Base-by-base conservation (phyloP, 2,113 vertebrate genomes). In the Barbus barbus region DNA sequence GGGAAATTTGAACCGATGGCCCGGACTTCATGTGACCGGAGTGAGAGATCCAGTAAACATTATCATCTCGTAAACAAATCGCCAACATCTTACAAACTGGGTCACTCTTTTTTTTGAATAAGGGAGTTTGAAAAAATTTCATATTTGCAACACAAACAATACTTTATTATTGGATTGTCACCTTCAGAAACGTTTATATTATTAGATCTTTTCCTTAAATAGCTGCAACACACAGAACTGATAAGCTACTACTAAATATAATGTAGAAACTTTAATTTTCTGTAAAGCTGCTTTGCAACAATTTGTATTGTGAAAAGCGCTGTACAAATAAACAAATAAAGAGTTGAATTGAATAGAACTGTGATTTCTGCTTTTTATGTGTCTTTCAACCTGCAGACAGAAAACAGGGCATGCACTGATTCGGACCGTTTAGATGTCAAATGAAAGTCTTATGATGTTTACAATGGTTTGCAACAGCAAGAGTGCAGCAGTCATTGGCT, bases 381-480 rank as follows among this genome's bases (percentile, higher is more conserved):
- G 1, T 31, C n/a, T 86, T 71, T 73, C 36, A 80, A 67, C 78
- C 26, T 71, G 26, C 26, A 7, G 16, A 33, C 26, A n/a, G 31
- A 84, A 31, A 77, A 14, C 9, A 36, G 67, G 60, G 28, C 46
- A 69, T 38, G 20, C 20, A 56, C 56, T 20, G 12, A 36, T 31
- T 36, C 53, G n/a, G 51, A 31, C 86, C 92, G 89, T 88, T 82
- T 88, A 81, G 86, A 84, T 36, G 83, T 87, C 91, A 90, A 90
- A 93, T 89, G 88, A 78, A 56, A 90, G 92, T 91, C 93, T 91
- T 91, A 92, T 94, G 93, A 93, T 94, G 92, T 94, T 93, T 94
- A 48, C 81, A 91, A 87, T 86, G 58, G 26, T 61, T 56, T 60
- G 44, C 78, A 80, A 87, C 85, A 88, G 14, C 53, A 69, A 75